Base-by-base conservation (phyloP, 2,888 invertebrate genomes). In the Scrobipalpa atriplicella region DNA sequence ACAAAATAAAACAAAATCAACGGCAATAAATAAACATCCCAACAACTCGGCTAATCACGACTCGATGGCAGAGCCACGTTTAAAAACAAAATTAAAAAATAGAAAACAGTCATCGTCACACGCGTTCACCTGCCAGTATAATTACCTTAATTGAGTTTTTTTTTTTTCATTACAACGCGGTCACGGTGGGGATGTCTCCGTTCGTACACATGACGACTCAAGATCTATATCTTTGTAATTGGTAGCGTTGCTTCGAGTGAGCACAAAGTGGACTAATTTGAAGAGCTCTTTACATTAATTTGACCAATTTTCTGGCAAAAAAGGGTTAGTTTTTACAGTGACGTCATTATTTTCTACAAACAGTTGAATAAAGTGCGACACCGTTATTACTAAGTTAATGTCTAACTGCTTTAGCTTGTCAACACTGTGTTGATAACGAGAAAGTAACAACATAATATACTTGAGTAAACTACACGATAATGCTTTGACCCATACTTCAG, bases 141-240 rank as follows among this genome's bases (percentile, higher is more conserved):
- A 82, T 86, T 81, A 80, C 72, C 70, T 75, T 84, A 85, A 85
- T 83, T 83, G 78, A 78, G 78, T 81, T 84, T 85, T 84, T 85
- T 71, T 67, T 78, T 68, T 65, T 62, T 69, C 68, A 29, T 29
- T 29, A 74, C 75, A 74, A 75, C 73, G 69, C 75, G 71, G 81
- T 81, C 80, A 80, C 78, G 81, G 78, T 76, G 75, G 73, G 78
- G 82, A 80, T 78, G 80, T 78, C 81, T 75, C 77, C 72, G 77
- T 70, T 69, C 69, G 70, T 73, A 69, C 69, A 67, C 69, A 72
- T 66, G 65, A 67, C 68, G 60, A 73, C 71, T 76, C 54, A 52
- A 66, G 84, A 85, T 85, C 75, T 71, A 74, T 79, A 86, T 85
- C 84, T 81, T 70, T 72, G 68, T 84, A 84, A 85, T 84, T 84